Base-by-base conservation (phyloP, 2,888 invertebrate genomes). In the Glomeris marginata region DNA sequence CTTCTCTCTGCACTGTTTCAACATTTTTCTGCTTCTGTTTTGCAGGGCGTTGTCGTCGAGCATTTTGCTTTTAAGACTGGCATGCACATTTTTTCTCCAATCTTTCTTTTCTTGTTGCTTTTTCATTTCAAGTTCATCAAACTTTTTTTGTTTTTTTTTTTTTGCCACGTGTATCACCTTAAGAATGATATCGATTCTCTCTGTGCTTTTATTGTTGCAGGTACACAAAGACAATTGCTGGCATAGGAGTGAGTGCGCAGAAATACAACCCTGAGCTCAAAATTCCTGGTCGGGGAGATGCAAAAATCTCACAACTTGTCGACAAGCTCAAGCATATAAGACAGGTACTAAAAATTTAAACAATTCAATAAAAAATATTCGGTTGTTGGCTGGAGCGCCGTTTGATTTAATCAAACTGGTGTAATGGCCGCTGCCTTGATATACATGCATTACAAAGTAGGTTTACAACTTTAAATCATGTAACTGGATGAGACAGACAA, bases 241-340 rank as follows among this genome's bases (percentile, higher is more conserved):
- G 80, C 37, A 76, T 81, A 43, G 82, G 82, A 6, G 63, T 78
- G 51, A 77, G 75, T 57, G 80, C 81, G 58, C 85, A 86, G 66
- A 78, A 78, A 63, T 85, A 84, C 69, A 87, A 87, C 64, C 85
- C 86, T 0, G 86, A 87, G 68, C 67, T 74, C 52, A 69, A 72
- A 52, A 67, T 71, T 55, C 64, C 66, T 5, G 54, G 56, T n/a
- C 65, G 63, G 18, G 65, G 66, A 4, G 72, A 73, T 59, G 64
- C 67, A 2, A 65, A 66, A 55, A 65, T 79, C 11, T 73, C 76
- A 1, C 72, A 72, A 53, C 66, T 79, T 47, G 77, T 76, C 18
- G 79, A 80, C 62, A 75, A 75, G 61, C 65, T 80, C 56, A 71
- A 77, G 58, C 77, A 77, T 58, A 77, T 78, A 50, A 72, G 77